These are phyloP conservation scores for Psilanteris sp. DNA, from an alignment of 1,140 invertebrate species.

Conservation along the genomic window DNA sequence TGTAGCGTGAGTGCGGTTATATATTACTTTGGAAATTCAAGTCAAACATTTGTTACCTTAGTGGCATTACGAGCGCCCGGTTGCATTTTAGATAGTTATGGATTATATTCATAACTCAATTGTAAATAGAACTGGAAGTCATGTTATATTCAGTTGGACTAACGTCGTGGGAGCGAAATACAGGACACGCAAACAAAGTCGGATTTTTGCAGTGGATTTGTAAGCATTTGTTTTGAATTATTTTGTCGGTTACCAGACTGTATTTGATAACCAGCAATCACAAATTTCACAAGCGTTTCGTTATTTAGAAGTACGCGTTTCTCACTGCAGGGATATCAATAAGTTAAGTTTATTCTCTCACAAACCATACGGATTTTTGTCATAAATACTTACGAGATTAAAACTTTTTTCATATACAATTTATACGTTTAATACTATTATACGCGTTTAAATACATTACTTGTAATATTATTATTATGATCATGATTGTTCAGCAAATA, in stretches of 20 bases:
- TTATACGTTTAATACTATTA: too few species aligned
- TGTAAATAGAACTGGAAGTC: conserved; percentile 3
- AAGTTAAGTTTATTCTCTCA: conserved; percentile 8
- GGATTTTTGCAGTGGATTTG: conserved; percentile 5
- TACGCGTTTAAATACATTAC: too few species aligned
- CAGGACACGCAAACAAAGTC: too few species aligned
- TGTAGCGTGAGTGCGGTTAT: too few species aligned
- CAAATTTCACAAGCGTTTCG: conserved; percentile 3
- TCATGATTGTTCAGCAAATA: too few species aligned
- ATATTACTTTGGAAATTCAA: too few species aligned
- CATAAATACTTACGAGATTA: conserved; percentile 22
- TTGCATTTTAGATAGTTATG: conserved; percentile 2
- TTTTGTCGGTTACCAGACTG: not conserved
- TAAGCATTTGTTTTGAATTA: conserved; percentile 16
- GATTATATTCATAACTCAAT: conserved; percentile 24
- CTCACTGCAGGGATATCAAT: not conserved
- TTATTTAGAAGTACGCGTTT: too few species aligned
- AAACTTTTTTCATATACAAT: too few species aligned
- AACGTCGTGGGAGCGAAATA: not conserved
- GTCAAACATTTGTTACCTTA: too few species aligned
- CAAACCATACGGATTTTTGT: conserved; percentile 6
- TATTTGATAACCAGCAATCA: conserved; percentile 4
- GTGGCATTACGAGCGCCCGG: not conserved
- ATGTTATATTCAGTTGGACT: conserved; percentile 1
- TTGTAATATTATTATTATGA: too few species aligned